Evolutionary conservation across 2,797 vertebrate genomes (phyloP), one percentile per base, ranked within the genome.

Genomic region (Crocidura indochinensis): DNA sequence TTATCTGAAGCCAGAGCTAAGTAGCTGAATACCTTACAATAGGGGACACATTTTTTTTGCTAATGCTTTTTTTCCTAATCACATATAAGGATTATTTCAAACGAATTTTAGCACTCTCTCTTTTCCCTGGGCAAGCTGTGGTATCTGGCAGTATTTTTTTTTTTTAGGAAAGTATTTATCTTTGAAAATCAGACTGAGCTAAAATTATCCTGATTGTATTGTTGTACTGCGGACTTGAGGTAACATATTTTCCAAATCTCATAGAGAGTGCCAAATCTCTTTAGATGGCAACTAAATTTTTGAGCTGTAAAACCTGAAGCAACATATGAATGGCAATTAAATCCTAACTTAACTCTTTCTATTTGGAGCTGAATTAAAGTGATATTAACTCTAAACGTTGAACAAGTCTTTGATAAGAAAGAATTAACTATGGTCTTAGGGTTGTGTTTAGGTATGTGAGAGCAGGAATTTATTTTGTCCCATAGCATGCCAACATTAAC

Each of bases 321-420:
- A 94, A 95, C 90, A 26, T 2, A 79, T 85, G 81, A 92, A 31
- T 90, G 84, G 62, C 38, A 76, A 92, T 92, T 95, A 80, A 90
- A 79, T 27, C 75, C 11, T 67, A 44, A 68, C 86, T 88, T 94
- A 87, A 87, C 62, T 85, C 69, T 92, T 82, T 24, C 69, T 93
- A 69, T 67, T 62, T 80, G 86, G 46, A 75, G 53, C 2, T 8
- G 51, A 76, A n/a, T 51, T 91, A 85, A 67, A 80, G 3, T 29
- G 68, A 22, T 53, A 74, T 96, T 89, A 71, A 86, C 77, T 93
- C 31, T 68, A 31, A 91, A 64, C 44, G 1, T 1, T 24, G 10
- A 29, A 53, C 24, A 91, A 74, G 38, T 46, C 11, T 46, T 74
- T 74, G 31, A 49, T 44, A 26, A 6, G 65, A 78, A 73, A 64